Evolutionary conservation across 2,797 vertebrate genomes (phyloP), one percentile per base, ranked within the genome.

Genomic region (Coranthus polyacanthus): DNA sequence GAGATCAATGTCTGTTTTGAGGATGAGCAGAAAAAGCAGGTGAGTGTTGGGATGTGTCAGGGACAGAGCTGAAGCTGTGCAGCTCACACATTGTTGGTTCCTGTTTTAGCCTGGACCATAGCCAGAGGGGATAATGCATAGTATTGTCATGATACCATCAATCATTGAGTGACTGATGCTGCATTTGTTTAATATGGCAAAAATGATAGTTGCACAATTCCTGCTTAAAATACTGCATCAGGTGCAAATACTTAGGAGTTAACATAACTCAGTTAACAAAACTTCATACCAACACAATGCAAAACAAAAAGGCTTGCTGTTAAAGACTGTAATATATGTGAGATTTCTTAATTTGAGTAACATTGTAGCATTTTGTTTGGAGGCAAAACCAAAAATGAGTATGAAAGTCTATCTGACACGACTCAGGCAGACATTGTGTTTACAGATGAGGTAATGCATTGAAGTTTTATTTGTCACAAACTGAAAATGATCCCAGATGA

Each of bases 1-100:
- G 66, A 59, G 79, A 79, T 79, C 63, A 56, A 16, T 52, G 9
- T 38, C 68, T 70, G 79, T 78, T 78, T 79, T 79, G 17, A 57
- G 50, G 58, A 49, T 64, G 59, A 74, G 47, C 55, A 64, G 56
- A 53, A 58, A 52, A 43, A 79, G 59, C 80, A 79, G 78, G 74
- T 74, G 85, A 62, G n/a, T 39, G 56, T 50, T 45, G 73, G 29
- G 41, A 58, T 9, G 1, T 44, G 71, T 59, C 39, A 32, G 12
- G 41, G 42, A 50, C 37, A 24, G 22, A 59, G 45, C 44, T 21
- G 45, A 63, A 43, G 44, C 18, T 37, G 42, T 5, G 16, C 61
- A 62, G 62, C 29, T 54, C 62, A 46, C 3, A 54, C 38, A 73
- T 79, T 77, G 62, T 29, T 15, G 58, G 12, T 18, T 58, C 71